Evolutionary conservation across 1,140 invertebrate species (phyloP), one percentile per base, ranked within the genome.

Genomic region (Kradibia gibbosae): DNA sequence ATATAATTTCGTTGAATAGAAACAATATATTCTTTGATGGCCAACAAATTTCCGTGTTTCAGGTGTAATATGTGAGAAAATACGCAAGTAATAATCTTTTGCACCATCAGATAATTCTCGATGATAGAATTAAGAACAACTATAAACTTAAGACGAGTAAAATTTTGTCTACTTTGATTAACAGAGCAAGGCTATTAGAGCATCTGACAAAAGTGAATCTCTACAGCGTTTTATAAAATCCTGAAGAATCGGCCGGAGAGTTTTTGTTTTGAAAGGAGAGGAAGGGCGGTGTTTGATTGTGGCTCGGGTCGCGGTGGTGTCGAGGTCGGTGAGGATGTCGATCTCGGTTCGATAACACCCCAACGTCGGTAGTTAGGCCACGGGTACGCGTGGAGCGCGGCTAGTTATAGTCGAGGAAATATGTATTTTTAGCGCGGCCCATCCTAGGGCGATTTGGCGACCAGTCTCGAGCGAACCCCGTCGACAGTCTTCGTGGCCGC

Each of bases 391-490:
- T 20, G 50, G 3, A 53, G 20, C 10, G 50, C 13, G 34, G 36
- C n/a, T n/a, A n/a, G n/a, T n/a, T n/a, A n/a, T n/a, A n/a, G n/a
- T n/a, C n/a, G 53, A 36, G 48, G 36, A 57, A 78, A 81, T 55
- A 67, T 65, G 13, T 78, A 78, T 83, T 22, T 78, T 62, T 4
- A 53, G 17, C 28, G 2, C 10, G 15, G 42, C 25, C 42, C 48
- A 50, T 39, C 75, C 45, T 62, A 28, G 28, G 77, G 77, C 77
- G 65, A 78, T 78, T 78, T 71, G 77, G 77, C 77, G 62, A 36
- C 4, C n/a, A 70, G 11, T 55, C 3, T 2, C 3, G 65, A 20
- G 17, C 36, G 22, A 34, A 50, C 65, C 60, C 28, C 76, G n/a
- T 25, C 36, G 36, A n/a, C 15, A 22, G 25, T 4, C 13, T 11